Conservation (phyloP, 2,888 invertebrate species). For the Scaeva pyrastri region DNA sequence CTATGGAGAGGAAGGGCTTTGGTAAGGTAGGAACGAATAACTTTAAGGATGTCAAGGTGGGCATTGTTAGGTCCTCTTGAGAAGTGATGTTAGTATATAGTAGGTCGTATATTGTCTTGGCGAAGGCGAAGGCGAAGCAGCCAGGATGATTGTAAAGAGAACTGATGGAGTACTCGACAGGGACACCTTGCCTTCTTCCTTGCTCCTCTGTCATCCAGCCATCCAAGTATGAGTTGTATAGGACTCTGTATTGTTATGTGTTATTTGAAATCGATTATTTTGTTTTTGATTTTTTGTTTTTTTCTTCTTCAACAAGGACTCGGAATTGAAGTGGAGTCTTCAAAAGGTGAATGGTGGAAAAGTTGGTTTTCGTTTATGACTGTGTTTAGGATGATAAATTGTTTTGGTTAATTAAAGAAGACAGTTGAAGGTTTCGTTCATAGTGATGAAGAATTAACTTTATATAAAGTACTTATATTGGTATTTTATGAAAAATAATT, state of each 20-base stretch:
- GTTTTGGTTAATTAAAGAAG: conserved; percentile 19
- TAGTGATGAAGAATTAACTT: not conserved
- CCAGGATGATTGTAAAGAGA: not conserved
- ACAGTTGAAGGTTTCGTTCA: conserved; percentile 11
- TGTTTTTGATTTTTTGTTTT: conserved; percentile 15
- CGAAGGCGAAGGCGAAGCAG: not conserved
- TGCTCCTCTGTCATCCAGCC: too few relatives aligned
- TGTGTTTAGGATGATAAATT: conserved; percentile 27
- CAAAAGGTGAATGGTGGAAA: not conserved
- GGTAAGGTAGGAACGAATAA: conserved; percentile 7
- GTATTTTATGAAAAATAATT: conserved; percentile 21
- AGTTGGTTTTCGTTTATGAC: not conserved
- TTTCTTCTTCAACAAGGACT: too few relatives aligned
- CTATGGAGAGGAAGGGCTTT: not conserved
- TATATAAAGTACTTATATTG: not conserved
- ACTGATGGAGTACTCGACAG: conserved; percentile 19
- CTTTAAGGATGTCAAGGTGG: conserved; percentile 68
- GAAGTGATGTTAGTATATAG: conserved; percentile 36
- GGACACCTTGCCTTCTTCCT: not conserved
- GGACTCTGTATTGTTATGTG: conserved; percentile 15
- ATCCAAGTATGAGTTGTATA: not conserved
- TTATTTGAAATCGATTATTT: conserved; percentile 55
- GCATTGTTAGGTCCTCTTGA: conserved; percentile 63
- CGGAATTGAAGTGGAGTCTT: not conserved
- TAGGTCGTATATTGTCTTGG: conserved; percentile 50